Conservation (phyloP, 2,113 vertebrate genomes). For the Trochalopteron elliotii region DNA sequence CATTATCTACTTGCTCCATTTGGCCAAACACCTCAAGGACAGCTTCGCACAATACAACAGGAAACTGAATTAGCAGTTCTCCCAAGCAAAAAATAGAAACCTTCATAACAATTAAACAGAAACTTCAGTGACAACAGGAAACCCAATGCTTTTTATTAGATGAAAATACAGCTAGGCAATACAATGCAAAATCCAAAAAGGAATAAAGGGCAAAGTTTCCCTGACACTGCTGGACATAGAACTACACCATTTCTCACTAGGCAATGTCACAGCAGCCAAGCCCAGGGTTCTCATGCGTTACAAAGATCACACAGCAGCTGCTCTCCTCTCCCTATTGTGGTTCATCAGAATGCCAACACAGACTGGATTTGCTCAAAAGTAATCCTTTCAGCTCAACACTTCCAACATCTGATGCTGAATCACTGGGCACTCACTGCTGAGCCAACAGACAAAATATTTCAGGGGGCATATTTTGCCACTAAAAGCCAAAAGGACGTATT, state of each 20-base stretch:
- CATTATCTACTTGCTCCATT: neutral
- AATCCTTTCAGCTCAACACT: neutral
- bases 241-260: neutral
- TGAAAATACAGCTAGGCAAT: neutral
- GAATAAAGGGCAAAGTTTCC: neutral
- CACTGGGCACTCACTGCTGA: conserved; percentile 1
- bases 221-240: neutral
- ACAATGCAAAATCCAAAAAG: neutral
- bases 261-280: neutral
- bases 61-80: neutral
- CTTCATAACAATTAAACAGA: neutral
- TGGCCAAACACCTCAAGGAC: neutral
- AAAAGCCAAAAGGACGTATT: neutral
- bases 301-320: neutral
- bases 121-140: neutral
- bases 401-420: conserved; percentile 30
- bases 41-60: neutral
- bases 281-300: neutral
- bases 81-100: neutral
- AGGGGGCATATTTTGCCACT: neutral
- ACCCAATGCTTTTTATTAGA: neutral
- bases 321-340: neutral
- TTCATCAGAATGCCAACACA: neutral
- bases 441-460: neutral
- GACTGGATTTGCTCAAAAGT: neutral